A percentile compares a stretch with the other conserved stretches of the same genome.
Conservation (phyloP, 2,113 vertebrate genomes). For the Gobio gobio region DNA sequence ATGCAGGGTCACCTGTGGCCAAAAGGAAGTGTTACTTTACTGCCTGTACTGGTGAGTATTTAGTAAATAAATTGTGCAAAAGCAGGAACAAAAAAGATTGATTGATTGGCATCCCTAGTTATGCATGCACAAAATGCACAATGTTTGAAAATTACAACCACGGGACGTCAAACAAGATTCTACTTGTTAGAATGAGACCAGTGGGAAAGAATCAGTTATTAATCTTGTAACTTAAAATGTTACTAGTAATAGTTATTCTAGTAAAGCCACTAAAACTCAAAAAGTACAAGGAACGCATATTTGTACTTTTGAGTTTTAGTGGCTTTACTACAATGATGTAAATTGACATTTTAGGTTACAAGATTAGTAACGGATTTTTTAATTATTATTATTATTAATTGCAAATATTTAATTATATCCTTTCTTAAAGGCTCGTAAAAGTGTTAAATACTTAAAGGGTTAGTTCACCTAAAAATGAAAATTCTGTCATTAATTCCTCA, state of each 20-base stretch:
- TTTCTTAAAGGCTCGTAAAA: neutral
- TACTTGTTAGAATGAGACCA: neutral
- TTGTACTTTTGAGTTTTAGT: too few species aligned
- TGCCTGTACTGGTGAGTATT: neutral
- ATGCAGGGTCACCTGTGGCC: conserved; percentile 85
- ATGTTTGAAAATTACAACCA: neutral
- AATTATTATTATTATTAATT: too few species aligned
- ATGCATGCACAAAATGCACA: too few species aligned
- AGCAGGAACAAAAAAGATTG: neutral
- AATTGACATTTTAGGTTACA: too few species aligned
- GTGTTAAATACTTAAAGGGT: neutral
- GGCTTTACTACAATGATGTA: too few species aligned
- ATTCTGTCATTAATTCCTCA: too few species aligned
- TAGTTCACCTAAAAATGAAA: too few species aligned
- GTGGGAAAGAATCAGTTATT: neutral
- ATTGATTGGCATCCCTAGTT: neutral
- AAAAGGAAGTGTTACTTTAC: conserved; percentile 38
- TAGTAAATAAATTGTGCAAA: neutral
- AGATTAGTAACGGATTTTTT: too few species aligned
- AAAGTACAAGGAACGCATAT: neutral
- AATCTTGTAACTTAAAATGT: neutral
- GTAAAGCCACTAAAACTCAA: neutral
- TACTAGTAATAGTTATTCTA: neutral
- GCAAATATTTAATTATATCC: neutral
- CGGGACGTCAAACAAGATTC: neutral